These are phyloP conservation scores for Microctenopoma lineatum DNA, from an alignment of 2,797 vertebrate species.

Conservation along the genomic window DNA sequence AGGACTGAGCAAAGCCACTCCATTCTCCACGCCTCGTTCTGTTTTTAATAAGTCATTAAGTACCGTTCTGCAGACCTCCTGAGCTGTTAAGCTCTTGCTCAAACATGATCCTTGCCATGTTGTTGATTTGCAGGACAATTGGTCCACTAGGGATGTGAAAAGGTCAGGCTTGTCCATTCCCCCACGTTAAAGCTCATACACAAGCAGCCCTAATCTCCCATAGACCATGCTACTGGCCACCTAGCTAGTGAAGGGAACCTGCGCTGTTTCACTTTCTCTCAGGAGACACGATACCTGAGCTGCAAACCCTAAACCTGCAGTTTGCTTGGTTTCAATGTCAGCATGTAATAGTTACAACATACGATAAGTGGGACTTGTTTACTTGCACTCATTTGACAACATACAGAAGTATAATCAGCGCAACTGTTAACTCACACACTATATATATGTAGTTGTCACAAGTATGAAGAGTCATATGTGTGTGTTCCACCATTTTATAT, in stretches of 20 bases:
- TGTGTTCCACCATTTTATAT: no score
- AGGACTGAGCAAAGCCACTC: conserved; percentile 58
- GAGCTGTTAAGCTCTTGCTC: conserved; percentile 81
- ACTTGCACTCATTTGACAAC: neutral
- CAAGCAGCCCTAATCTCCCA: conserved; percentile 85
- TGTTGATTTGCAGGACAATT: conserved; percentile 91
- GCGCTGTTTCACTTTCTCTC: conserved; percentile 20
- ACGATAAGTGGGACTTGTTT: neutral
- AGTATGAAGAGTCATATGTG: no score
- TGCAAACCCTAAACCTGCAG: conserved; percentile 1
- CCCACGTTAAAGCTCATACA: conserved; percentile 83
- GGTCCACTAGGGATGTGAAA: conserved; percentile 83
- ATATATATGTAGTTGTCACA: no score
- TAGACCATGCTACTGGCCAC: conserved; percentile 76
- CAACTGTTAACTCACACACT: no score
- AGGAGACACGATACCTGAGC: conserved; percentile 2
- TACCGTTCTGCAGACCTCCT: conserved; percentile 72
- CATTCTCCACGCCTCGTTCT: conserved; percentile 57
- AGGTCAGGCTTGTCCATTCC: conserved; percentile 84
- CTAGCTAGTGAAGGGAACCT: conserved; percentile 66
- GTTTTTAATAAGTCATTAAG: conserved; percentile 80
- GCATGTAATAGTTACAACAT: no score
- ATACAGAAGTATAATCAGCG: no score
- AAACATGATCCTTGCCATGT: conserved; percentile 86
- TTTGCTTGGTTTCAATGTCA: neutral